Percentiles rank a stretch among this genome's conserved stretches.
These are phyloP conservation scores for Brevimyrus niger DNA, from an alignment of 2,113 vertebrate genomes.

Conservation along the genomic window DNA sequence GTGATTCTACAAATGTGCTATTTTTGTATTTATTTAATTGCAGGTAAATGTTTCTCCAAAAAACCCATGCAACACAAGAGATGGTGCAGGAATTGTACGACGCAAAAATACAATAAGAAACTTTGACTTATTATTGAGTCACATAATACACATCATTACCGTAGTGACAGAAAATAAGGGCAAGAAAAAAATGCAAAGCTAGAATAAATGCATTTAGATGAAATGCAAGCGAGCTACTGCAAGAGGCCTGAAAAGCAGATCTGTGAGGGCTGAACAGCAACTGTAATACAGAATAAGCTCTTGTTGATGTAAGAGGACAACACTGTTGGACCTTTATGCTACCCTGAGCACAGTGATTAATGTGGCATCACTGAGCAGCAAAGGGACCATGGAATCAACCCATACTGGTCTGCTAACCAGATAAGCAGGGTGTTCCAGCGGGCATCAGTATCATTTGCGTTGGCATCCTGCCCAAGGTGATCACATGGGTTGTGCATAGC, in stretches of 20 bases:
- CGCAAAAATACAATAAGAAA: neutral
- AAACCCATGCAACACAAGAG: neutral
- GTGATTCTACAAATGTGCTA: neutral
- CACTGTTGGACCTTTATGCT: neutral
- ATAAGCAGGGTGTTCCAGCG: neutral
- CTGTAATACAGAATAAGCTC: neutral
- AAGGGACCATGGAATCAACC: neutral
- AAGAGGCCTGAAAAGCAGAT: neutral
- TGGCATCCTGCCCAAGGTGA: neutral
- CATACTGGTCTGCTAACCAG: neutral
- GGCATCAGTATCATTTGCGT: neutral
- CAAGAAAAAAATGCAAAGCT: neutral
- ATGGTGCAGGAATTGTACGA: neutral
- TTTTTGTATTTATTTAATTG: neutral
- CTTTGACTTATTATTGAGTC: neutral
- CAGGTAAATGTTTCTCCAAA: neutral
- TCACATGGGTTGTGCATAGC: neutral
- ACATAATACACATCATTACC: neutral
- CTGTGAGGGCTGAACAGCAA: neutral
- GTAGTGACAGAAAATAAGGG: neutral
- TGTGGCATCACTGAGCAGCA: neutral
- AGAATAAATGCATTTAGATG: too few relatives aligned
- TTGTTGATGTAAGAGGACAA: neutral
- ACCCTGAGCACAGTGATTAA: neutral
- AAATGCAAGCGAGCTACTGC: neutral